phyloP scores from a whole-genome alignment of 2,888 invertebrate genomes.

The Plagodis pulveraria region DNA sequence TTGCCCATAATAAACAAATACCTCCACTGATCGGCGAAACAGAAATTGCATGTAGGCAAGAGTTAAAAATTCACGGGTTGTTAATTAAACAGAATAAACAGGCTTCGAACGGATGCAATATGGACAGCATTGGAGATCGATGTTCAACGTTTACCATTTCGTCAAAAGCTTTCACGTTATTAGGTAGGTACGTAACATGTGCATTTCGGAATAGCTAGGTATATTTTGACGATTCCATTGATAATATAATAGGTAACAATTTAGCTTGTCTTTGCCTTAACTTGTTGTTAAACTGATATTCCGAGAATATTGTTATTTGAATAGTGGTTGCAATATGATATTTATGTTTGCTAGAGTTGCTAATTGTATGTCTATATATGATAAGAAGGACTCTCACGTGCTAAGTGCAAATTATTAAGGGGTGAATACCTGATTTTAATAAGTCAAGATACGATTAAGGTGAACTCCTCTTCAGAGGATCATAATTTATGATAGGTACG shows the following conservation, averaged over 20 bases:
- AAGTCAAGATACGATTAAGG: no score
- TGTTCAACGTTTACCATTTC: constrained; percentile 18
- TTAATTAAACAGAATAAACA: constrained; percentile 33
- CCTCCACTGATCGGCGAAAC: neutral
- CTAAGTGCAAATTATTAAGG: no score
- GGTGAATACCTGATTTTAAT: no score
- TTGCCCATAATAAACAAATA: constrained; percentile 5
- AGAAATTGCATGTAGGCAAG: neutral
- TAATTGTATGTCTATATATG: no score
- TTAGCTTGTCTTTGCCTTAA: neutral
- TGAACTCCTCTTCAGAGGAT: no score
- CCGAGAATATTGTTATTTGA: no score
- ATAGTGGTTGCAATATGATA: no score
- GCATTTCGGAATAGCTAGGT: constrained; percentile 16
- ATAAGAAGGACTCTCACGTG: no score
- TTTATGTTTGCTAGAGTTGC: no score
- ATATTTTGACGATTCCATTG: constrained; percentile 17
- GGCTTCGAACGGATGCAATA: constrained; percentile 21
- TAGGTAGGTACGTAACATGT: no score
- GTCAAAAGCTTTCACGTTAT: constrained; percentile 15
- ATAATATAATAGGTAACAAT: constrained; percentile 13
- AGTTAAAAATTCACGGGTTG: constrained; percentile 33
- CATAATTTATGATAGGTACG: no score
- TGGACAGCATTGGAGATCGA: constrained; percentile 8
- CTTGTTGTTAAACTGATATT: neutral